A percentile compares a stretch with the other conserved stretches of the same genome.
Evolutionary conservation across 2,113 vertebrate species (phyloP).

Genomic region (Cryptomyrus ogoouensis): DNA sequence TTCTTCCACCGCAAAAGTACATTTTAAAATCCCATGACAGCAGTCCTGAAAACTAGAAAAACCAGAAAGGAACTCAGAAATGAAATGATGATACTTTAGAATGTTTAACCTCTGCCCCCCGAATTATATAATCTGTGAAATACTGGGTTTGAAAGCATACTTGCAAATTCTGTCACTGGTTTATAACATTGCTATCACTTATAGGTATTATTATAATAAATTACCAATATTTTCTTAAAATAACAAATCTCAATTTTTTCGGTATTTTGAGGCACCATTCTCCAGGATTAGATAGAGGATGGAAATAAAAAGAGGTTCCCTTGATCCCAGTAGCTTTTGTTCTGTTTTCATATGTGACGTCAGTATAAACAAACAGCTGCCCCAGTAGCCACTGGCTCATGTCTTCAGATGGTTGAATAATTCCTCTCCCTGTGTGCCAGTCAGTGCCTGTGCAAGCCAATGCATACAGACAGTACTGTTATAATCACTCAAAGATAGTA

Average conservation of each 20-base stretch:
- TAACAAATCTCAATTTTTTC: not conserved
- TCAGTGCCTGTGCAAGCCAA: conserved; percentile 40
- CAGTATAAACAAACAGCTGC: conserved; percentile 29
- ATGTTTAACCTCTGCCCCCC: not conserved
- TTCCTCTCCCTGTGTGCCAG: conserved; percentile 45
- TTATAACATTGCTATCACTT: not conserved
- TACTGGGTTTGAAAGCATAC: not conserved
- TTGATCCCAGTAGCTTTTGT: conserved; percentile 39
- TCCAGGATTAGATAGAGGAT: not conserved
- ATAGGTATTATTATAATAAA: not conserved
- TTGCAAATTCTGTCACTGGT: not conserved
- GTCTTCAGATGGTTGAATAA: conserved; percentile 35
- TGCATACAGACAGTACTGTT: not conserved
- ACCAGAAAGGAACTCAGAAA: not conserved
- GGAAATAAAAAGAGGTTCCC: conserved; percentile 26
- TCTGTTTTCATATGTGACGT: conserved; percentile 44
- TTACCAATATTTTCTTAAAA: not conserved
- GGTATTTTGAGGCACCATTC: not conserved
- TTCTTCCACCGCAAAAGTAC: not conserved
- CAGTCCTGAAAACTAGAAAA: not conserved
- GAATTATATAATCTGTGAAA: not conserved
- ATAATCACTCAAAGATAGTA: not conserved
- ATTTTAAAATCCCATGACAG: not conserved
- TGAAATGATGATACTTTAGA: not conserved
- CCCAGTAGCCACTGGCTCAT: conserved; percentile 7